A percentile compares a stretch with the other conserved stretches of the same genome.
phyloP scores from a whole-genome alignment of 1,140 invertebrate species.

The Semibalanus balanoides region DNA sequence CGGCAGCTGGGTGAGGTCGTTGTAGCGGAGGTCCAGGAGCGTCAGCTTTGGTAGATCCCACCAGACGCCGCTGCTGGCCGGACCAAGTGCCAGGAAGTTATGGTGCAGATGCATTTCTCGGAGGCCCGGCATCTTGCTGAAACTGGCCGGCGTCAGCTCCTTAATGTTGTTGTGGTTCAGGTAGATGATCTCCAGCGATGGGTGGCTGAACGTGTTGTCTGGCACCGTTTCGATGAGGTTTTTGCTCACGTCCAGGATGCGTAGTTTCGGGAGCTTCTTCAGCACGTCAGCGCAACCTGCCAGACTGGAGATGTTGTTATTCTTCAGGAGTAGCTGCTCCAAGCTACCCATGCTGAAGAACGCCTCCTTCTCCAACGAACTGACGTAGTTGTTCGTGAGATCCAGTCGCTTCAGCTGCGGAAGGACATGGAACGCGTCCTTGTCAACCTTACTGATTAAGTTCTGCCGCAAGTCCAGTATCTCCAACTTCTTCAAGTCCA shows the following conservation, averaged over 20 bases:
- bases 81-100: background rate
- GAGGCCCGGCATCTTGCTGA: background rate
- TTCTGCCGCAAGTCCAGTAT: background rate
- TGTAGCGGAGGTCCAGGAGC: background rate
- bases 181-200: background rate
- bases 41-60: background rate
- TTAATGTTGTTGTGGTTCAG: constrained; percentile 3
- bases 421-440: background rate
- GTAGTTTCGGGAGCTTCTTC: background rate
- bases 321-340: background rate
- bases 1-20: background rate
- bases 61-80: background rate
- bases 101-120: background rate
- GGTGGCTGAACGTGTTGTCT: background rate
- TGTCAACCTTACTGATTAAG: background rate
- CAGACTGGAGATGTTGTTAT: background rate
- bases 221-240: background rate
- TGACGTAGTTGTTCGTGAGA: background rate
- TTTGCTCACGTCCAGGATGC: background rate
- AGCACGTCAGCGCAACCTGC: background rate
- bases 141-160: background rate
- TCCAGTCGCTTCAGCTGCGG: background rate
- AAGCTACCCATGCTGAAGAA: background rate
- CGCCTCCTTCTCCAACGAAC: background rate
- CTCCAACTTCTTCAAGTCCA: background rate